These are phyloP conservation scores for Cancer borealis DNA, from an alignment of 2,888 invertebrate genomes.

Conservation along the genomic window DNA sequence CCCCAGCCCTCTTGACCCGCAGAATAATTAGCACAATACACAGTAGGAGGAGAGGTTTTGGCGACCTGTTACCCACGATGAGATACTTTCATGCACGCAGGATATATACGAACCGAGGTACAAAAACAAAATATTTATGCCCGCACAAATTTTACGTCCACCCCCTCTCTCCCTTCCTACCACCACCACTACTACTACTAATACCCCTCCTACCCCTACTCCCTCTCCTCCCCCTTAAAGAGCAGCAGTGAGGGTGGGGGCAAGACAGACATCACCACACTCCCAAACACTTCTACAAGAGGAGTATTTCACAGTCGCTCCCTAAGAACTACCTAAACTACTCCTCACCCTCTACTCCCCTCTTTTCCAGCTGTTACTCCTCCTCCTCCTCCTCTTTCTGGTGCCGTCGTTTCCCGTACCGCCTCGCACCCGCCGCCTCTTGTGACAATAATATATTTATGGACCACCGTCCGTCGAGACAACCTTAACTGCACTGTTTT, in stretches of 20 bases:
- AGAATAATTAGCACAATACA: slow-evolving; percentile 58
- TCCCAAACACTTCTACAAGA: slow-evolving; percentile 7
- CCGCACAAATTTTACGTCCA: slow-evolving; percentile 50
- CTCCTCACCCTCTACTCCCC: neutral
- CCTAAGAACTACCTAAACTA: neutral
- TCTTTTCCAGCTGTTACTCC: neutral
- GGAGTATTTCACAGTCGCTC: slow-evolving; percentile 9
- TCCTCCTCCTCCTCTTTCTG: neutral
- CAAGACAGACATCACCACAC: slow-evolving; percentile 32
- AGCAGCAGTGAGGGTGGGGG: neutral
- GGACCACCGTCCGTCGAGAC: slow-evolving; percentile 46
- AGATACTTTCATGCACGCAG: slow-evolving; percentile 4
- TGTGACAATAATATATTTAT: slow-evolving; percentile 67
- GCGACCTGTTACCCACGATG: slow-evolving; percentile 36
- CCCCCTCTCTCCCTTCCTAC: neutral
- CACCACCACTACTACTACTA: neutral
- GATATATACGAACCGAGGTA: slow-evolving; percentile 47
- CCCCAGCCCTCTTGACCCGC: neutral
- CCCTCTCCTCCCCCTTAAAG: neutral
- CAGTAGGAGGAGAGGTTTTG: slow-evolving; percentile 38
- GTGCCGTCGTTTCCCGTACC: neutral
- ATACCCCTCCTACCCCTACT: neutral
- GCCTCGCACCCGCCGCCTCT: slow-evolving; percentile 28
- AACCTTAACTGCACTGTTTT: slow-evolving; percentile 53
- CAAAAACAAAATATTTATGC: slow-evolving; percentile 59